Base-by-base conservation (phyloP, 1,140 invertebrate species). In the Elysia chlorotica region DNA sequence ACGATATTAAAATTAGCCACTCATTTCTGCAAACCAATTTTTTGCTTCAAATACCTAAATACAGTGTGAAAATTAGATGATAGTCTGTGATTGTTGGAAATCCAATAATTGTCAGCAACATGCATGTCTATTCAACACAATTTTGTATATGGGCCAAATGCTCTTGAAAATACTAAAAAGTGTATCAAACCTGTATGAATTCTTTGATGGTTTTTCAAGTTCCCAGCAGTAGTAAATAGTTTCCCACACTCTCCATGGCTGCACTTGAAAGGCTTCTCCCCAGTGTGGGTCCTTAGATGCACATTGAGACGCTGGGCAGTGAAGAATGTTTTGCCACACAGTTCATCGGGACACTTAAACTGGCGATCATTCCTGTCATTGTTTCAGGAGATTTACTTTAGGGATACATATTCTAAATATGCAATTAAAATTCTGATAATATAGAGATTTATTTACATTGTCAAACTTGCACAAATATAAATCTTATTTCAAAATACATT, bases 221-320 rank as follows among this genome's bases (percentile, higher is more conserved):
- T 85, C 23, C 79, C 79, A 21, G 79, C 78, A 2, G 81, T 84
- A 14, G 79, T 82, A 70, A 85, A 85, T 28, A 79, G 75, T 68
- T 83, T 82, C 2, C 72, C 74, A 77, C 83, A 85, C 25, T 76
- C 76, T 48, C 71, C 25, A n/a, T 77, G 76, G 33, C 31, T 4
- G 54, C 80, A 82, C 23, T 36, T 71, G 37, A 79, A 82, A 37
- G 81, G 81, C 28, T 71, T 77, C 38, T 77, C 76, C 0, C 80
- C 80, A 21, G 78, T 78, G 59, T 81, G 80, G 3, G 76, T 79
- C 23, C 74, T 57, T 2, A 59, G 62, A 65, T 84, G 82, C 2
- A 83, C 81, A 41, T 67, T 59, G 17, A 82, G 70, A n/a, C 80
- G 59, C 54, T 84, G 82, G 28, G 75, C 67, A 28, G 82, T 84